Evolutionary conservation across 2,797 vertebrate genomes (phyloP).

Genomic region (Enteromius treurensis): DNA sequence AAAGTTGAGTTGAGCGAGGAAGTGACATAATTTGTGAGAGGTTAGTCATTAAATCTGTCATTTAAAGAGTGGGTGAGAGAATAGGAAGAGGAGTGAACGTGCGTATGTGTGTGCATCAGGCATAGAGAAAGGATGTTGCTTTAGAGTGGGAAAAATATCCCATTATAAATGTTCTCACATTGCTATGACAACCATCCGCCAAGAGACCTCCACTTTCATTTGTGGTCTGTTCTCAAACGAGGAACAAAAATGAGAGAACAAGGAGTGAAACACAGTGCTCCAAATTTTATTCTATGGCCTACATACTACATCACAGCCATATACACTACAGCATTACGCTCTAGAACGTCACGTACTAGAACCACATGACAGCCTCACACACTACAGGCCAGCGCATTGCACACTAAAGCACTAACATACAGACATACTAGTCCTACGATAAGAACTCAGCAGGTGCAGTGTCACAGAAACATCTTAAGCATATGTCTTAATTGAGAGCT

Average conservation of each 20-base stretch:
- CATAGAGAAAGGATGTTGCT: slow-evolving; percentile 39
- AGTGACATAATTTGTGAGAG: slow-evolving; percentile 25
- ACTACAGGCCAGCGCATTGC: neutral
- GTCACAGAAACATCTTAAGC: neutral
- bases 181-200: slow-evolving; percentile 48
- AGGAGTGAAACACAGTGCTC: slow-evolving; percentile 29
- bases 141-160: slow-evolving; percentile 55
- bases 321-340: neutral
- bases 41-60: slow-evolving; percentile 30
- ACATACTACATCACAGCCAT: slow-evolving; percentile 4
- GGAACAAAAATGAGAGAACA: slow-evolving; percentile 39
- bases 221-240: slow-evolving; percentile 30
- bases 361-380: neutral
- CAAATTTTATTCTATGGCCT: slow-evolving; percentile 35
- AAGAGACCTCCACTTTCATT: slow-evolving; percentile 40
- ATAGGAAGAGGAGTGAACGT: slow-evolving; percentile 54
- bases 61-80: slow-evolving; percentile 30
- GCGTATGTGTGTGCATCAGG: slow-evolving; percentile 43
- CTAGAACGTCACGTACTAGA: neutral
- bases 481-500: neutral
- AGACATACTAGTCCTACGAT: neutral
- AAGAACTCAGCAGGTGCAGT: neutral
- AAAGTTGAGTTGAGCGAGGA: slow-evolving; percentile 10
- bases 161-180: slow-evolving; percentile 43
- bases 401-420: neutral